Percentiles rank a stretch among this genome's conserved stretches.
phyloP scores from a whole-genome alignment of 2,113 vertebrate species.

The Bubalus kerabau region DNA sequence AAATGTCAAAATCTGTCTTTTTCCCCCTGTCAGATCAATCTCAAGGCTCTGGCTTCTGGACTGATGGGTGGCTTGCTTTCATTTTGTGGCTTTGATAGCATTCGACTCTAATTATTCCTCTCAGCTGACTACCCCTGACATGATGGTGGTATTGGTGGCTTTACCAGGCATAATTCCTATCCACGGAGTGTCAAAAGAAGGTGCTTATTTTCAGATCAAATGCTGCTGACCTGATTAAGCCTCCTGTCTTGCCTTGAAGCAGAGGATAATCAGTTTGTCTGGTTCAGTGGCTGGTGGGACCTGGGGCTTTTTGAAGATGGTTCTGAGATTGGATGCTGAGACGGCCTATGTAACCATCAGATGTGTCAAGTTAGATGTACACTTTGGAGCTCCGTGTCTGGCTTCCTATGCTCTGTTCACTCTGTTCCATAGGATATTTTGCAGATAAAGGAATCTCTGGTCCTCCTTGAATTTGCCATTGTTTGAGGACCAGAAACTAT shows the following conservation, averaged over 20 bases:
- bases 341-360: background rate
- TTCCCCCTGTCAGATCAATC: background rate
- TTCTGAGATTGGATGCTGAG: background rate
- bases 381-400: background rate
- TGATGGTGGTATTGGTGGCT: conserved; percentile 34
- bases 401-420: background rate
- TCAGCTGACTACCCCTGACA: conserved; percentile 21
- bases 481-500: background rate
- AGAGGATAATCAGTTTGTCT: conserved; percentile 33
- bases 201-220: conserved; percentile 66
- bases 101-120: conserved; percentile 46
- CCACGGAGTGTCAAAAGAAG: conserved; percentile 19
- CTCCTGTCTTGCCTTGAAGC: conserved; percentile 29
- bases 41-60: conserved; percentile 25
- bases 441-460: background rate
- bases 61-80: conserved; percentile 46
- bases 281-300: background rate
- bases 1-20: background rate
- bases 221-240: conserved; percentile 58
- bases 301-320: background rate
- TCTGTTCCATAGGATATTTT: background rate
- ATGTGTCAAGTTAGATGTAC: background rate
- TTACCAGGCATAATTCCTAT: conserved; percentile 40
- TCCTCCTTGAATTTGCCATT: background rate
- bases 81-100: conserved; percentile 15